Base-by-base conservation (phyloP, 30 jellyfish, hydroid and myxozoan genomes). In the Hydractinia symbiolongicarpus region DNA sequence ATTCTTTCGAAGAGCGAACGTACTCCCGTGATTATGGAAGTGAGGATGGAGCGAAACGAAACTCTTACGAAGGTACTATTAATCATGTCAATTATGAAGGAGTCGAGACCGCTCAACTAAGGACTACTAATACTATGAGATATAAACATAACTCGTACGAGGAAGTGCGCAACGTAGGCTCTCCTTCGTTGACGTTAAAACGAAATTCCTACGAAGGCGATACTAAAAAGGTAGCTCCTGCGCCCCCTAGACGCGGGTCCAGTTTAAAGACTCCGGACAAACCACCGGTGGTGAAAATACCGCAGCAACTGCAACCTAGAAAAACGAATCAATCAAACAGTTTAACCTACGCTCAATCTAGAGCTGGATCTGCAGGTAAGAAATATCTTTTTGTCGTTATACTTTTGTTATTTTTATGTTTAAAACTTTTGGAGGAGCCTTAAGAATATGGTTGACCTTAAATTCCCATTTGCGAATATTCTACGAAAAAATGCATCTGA, bases 231-330 rank as follows among this genome's bases (percentile, higher is more conserved):
- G 73, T 83, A 2, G 96, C 98, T 3, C 98, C 98, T 16, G 96
- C 98, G 8, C 98, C 98, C 7, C 98, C 98, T 9, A 89, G 98
- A 51, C 81, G 85, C 15, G 85, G 76, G 16, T 77, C 85, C 54
- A 21, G 55, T 5, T 77, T 77, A 56, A 77, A 52, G 44, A 30
- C 67, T 11, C 80, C 55, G 40, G 85, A 77, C 54, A 55, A 60
- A 61, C 76, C 85, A 8, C 85, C 85, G 9, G 60, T 77, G 17
- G 85, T 77, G 54, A 77, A 77, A 60, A 66, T 77, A 10, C 85
- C 85, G 1, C 61, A 55, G 11, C 85, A 77, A 56, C 79, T 77
- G 13, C 85, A 77, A 66, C 85, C 85, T 14, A 53, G 80, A 7
- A 77, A 77, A 61, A 54, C 85, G 40, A 66, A 61, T 74, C 44